Evolutionary conservation across 2,888 invertebrate genomes (phyloP), one percentile per base, ranked within the genome.

Genomic region (Xylota sylvarum): DNA sequence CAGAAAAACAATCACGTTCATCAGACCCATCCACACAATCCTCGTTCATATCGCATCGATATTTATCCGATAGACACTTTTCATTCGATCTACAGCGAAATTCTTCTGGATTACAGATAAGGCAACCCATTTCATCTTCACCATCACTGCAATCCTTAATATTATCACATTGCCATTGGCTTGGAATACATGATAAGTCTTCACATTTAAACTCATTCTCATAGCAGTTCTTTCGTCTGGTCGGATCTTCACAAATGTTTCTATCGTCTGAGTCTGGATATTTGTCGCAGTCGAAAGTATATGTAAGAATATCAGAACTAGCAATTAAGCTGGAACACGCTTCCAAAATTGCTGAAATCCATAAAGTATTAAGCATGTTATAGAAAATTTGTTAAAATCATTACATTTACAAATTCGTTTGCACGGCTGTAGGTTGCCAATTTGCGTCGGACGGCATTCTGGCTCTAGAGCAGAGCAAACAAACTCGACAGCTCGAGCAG

Each of bases 1-100:
- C 90, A 12, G 88, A 88, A 79, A 94, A 94, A 88, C 95, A 96
- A 50, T 93, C 91, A 1, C 91, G 90, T 89, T 96, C 95, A 88
- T 95, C 95, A 32, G 95, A 95, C 0, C 94, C 95, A 82, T 93
- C 94, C 4, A 93, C 91, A 87, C 96, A 96, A 89, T 96, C 95
- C 0, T 91, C 91, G 12, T 94, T 94, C 2, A 94, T 94, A 88
- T 95, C 95, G 89, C 96, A 96, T 58, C 94, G 92, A 93, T 94
- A 94, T 83, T 94, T 93, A 14, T 94, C 91, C 0, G 94, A 93
- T 5, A 95, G 93, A 89, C 95, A 95, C 81, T 93, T 93, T 70
- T 93, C 91, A 79, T 93, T 93, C 2, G 91, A 90, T 12, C 90
- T 91, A 78, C 93, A 94, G 5, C 93, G 93, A 81, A 93, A 93